A percentile compares a stretch with the other conserved stretches of the same genome.
Conservation (phyloP, 2,888 invertebrate genomes). For the Pilophorus perplexus region DNA sequence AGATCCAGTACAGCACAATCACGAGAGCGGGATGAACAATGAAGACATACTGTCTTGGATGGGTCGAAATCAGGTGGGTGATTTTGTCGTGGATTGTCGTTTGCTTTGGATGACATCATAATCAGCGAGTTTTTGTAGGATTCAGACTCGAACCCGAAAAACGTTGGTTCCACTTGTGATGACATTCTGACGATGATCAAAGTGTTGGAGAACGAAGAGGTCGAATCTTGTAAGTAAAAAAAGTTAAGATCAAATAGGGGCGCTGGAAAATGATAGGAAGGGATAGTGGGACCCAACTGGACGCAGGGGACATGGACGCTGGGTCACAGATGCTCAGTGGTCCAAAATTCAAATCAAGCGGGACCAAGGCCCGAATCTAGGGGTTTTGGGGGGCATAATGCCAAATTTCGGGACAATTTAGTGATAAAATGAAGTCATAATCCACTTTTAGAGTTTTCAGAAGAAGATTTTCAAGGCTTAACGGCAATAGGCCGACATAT, state of each 20-base stretch:
- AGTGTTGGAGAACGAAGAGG: slow-evolving; percentile 55
- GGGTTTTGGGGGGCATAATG: too few species aligned
- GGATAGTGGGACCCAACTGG: too few species aligned
- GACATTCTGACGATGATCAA: slow-evolving; percentile 55
- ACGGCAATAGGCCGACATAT: too few species aligned
- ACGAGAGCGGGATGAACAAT: slow-evolving; percentile 36
- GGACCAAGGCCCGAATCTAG: too few species aligned
- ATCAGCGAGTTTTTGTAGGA: background rate
- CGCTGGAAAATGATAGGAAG: background rate
- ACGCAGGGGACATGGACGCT: too few species aligned
- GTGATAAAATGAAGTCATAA: too few species aligned
- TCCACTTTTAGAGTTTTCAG: too few species aligned
- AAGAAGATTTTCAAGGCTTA: too few species aligned
- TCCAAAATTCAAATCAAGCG: background rate
- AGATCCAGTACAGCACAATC: background rate
- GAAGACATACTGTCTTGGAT: slow-evolving; percentile 46
- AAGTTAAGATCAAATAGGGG: background rate
- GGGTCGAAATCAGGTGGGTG: slow-evolving; percentile 35
- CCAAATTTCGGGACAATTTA: too few species aligned
- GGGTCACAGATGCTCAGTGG: background rate
- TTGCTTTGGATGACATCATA: background rate
- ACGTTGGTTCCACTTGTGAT: slow-evolving; percentile 51
- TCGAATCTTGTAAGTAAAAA: slow-evolving; percentile 45
- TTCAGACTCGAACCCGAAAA: slow-evolving; percentile 48
- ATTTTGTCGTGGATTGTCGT: background rate